phyloP scores from a whole-genome alignment of 2,797 vertebrate genomes.

The Apogon talboti region DNA sequence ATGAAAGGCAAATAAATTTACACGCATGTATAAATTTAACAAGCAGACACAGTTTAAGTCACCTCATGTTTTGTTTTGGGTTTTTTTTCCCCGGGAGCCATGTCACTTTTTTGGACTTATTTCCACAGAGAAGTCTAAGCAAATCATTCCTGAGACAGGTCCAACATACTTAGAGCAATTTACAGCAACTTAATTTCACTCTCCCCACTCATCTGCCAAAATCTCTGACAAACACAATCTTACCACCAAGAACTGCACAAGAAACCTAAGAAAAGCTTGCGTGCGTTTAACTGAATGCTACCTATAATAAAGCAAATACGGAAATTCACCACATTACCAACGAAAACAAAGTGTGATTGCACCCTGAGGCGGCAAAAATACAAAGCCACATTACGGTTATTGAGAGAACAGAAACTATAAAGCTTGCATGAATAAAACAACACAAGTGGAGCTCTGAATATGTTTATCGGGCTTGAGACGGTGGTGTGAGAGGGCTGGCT shows the following conservation, averaged over 20 bases:
- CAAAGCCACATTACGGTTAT: constrained; percentile 38
- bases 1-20: too few relatives aligned
- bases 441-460: constrained; percentile 3
- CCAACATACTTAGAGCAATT: background rate
- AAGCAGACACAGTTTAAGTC: too few relatives aligned
- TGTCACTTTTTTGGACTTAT: too few relatives aligned
- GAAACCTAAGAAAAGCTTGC: background rate
- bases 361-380: constrained; percentile 34
- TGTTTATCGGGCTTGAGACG: constrained; percentile 41
- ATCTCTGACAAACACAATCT: background rate
- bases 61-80: too few relatives aligned
- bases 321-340: constrained; percentile 30
- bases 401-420: constrained; percentile 25
- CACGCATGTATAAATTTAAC: too few relatives aligned
- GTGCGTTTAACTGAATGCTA: constrained; percentile 19
- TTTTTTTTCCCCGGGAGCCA: background rate
- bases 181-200: background rate
- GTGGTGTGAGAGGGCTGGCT: constrained; percentile 14
- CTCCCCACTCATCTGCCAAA: background rate
- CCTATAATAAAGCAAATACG: constrained; percentile 26
- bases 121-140: too few relatives aligned
- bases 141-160: background rate
- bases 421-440: constrained; percentile 37
- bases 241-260: background rate
- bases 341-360: constrained; percentile 40